Evolutionary conservation across 2,888 invertebrate species (phyloP).

Genomic region (Laothoe populi): DNA sequence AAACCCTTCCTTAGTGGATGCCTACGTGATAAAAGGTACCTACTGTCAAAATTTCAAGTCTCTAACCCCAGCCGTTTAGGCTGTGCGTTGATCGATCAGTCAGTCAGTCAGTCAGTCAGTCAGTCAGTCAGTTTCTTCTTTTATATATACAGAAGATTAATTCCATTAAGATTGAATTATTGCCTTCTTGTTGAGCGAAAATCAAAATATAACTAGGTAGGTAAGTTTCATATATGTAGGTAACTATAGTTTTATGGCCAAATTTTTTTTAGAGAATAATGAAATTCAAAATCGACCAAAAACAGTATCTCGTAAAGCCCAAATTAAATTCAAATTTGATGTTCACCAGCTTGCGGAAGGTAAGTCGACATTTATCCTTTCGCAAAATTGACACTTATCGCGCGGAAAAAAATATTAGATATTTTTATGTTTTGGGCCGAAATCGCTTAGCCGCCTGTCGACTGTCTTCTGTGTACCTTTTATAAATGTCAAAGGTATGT

Average conservation of each 20-base stretch:
- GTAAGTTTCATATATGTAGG: neutral
- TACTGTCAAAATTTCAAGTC: too few relatives aligned
- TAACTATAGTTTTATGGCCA: slow-evolving; percentile 2
- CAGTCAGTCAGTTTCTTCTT: too few relatives aligned
- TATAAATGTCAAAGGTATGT: slow-evolving; percentile 18
- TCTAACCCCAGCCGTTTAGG: too few relatives aligned
- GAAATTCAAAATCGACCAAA: neutral
- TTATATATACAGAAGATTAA: neutral
- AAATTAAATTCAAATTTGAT: slow-evolving; percentile 16
- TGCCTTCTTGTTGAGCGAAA: neutral
- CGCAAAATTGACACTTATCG: slow-evolving; percentile 17
- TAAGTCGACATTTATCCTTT: slow-evolving; percentile 15
- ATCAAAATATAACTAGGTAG: neutral
- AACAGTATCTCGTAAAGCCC: slow-evolving; percentile 1
- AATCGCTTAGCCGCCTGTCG: neutral
- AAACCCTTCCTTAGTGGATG: too few relatives aligned
- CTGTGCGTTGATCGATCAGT: too few relatives aligned
- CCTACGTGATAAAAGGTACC: too few relatives aligned
- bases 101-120: too few relatives aligned
- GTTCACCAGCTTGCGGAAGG: neutral
- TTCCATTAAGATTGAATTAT: neutral
- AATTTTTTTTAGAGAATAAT: neutral
- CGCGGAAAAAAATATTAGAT: slow-evolving; percentile 9
- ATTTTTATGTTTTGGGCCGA: slow-evolving; percentile 15
- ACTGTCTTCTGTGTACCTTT: slow-evolving; percentile 8